phyloP scores from a whole-genome alignment of 37 sponge, comb jelly and placozoan species.

The Haliclona indistincta region DNA sequence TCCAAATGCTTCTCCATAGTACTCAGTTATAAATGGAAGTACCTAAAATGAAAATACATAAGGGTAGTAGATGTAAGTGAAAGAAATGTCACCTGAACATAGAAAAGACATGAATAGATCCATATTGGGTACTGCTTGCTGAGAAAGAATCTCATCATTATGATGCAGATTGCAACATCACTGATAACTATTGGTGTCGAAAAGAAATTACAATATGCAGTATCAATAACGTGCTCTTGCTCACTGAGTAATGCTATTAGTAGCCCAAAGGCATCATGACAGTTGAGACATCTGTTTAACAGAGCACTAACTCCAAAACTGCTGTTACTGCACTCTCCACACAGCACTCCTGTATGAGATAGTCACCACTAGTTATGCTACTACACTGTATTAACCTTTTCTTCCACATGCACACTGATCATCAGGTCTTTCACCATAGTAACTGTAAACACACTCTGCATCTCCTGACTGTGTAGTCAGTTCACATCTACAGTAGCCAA shows the following conservation, averaged over 20 bases:
- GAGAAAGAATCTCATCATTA: constrained; percentile 11
- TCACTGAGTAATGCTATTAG: constrained; percentile 34
- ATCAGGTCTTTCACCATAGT: background rate
- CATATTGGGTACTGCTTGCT: constrained; percentile 25
- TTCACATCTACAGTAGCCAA: constrained; percentile 8
- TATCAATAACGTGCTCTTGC: too few species aligned
- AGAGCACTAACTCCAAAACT: constrained; percentile 64
- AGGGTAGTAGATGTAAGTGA: background rate
- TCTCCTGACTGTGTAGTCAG: background rate
- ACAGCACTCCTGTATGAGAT: constrained; percentile 25
- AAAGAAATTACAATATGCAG: background rate
- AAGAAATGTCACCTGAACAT: constrained; percentile 36
- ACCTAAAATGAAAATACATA: constrained; percentile 9
- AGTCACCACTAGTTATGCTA: too few species aligned
- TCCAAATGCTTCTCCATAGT: constrained; percentile 59
- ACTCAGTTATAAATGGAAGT: constrained; percentile 32
- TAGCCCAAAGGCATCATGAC: constrained; percentile 22
- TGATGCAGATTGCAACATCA: background rate
- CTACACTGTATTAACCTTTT: background rate
- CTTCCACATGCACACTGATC: background rate
- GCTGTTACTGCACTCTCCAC: too few species aligned
- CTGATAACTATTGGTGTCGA: background rate
- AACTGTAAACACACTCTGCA: background rate
- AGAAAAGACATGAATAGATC: constrained; percentile 45
- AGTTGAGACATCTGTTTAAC: constrained; percentile 43